Evolutionary conservation across 2,797 vertebrate species (phyloP).

Genomic region (Siniperca obscura): DNA sequence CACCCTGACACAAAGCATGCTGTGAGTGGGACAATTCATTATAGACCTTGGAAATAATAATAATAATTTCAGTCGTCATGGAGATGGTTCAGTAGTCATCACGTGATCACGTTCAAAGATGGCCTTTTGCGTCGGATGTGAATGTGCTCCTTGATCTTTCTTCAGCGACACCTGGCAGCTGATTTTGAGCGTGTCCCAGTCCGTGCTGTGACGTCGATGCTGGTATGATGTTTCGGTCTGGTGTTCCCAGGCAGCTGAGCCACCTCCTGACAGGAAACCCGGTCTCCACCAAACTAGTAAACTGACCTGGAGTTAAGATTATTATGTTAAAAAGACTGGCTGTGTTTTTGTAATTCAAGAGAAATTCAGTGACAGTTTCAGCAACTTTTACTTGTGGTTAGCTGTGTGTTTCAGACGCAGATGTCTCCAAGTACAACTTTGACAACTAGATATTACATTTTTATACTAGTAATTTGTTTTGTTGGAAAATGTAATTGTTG

Average conservation of each 20-base stretch:
- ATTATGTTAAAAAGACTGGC: no score
- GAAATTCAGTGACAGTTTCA: neutral
- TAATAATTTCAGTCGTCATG: conserved; percentile 13
- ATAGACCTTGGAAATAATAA: neutral
- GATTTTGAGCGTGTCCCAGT: neutral
- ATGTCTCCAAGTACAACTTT: neutral
- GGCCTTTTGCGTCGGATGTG: neutral
- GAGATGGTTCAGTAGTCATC: neutral
- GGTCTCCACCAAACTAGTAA: no score
- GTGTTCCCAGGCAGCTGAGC: neutral
- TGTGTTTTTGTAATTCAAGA: neutral
- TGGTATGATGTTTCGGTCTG: neutral
- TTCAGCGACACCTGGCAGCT: no score
- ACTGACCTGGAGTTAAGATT: neutral
- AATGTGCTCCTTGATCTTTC: no score
- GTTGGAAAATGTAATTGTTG: no score
- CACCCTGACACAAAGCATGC: neutral
- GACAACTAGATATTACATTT: neutral
- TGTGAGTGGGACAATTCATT: no score
- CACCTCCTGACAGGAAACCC: neutral
- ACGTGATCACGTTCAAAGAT: neutral
- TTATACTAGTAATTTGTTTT: neutral
- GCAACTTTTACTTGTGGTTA: neutral
- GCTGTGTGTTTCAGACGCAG: neutral
- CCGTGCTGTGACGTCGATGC: neutral